Conservation (phyloP, 1,140 invertebrate genomes). For the Caenorhabditis inopinata region DNA sequence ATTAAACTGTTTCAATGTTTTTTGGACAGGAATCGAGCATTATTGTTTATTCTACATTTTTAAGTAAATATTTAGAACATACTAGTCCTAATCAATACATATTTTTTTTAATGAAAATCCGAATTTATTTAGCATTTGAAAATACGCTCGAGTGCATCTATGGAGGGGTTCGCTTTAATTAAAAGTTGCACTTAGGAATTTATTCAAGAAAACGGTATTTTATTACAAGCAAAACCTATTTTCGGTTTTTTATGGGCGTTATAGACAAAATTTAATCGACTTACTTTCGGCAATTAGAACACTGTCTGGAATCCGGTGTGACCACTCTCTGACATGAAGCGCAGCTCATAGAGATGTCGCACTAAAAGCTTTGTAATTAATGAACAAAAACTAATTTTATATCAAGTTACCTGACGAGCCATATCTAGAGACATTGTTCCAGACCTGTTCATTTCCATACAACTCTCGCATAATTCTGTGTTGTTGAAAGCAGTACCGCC, state of each 20-base stretch:
- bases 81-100: too few species aligned
- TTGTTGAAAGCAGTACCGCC: neutral
- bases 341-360: neutral
- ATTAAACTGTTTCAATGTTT: too few species aligned
- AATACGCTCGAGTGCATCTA: too few species aligned
- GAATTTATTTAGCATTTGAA: too few species aligned
- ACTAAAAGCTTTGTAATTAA: neutral
- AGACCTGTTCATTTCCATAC: neutral
- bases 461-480: constrained; percentile 15
- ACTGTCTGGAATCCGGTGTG: neutral
- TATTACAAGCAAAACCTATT: neutral
- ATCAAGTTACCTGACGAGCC: neutral
- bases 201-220: too few species aligned
- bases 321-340: neutral
- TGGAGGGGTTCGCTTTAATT: too few species aligned
- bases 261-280: neutral
- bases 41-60: too few species aligned
- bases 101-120: too few species aligned
- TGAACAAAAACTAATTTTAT: neutral
- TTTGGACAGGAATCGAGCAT: too few species aligned
- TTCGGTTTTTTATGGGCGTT: neutral
- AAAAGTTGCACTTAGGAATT: too few species aligned
- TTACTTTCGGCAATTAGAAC: neutral
- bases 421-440: neutral
- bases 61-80: too few species aligned